Percentiles rank a stretch among this genome's conserved stretches.
phyloP scores from a whole-genome alignment of 2,113 vertebrate species.

The Protobothrops flavoviridis region DNA sequence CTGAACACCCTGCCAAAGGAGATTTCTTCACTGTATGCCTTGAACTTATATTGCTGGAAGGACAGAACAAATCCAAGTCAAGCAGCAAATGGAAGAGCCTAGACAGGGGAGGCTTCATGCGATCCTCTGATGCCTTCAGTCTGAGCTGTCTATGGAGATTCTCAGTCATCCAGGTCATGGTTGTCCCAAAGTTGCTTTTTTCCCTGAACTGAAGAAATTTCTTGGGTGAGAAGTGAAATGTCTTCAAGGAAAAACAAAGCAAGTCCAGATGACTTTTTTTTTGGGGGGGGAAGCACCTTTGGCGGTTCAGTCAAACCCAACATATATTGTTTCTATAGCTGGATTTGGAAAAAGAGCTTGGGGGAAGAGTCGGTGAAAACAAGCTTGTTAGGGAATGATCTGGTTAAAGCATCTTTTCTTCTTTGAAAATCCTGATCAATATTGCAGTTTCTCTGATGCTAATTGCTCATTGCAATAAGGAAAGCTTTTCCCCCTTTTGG shows the following conservation, averaged over 20 bases:
- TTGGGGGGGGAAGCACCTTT: not conserved
- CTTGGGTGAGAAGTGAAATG: not conserved
- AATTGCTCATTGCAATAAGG: not conserved
- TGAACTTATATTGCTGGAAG: not conserved
- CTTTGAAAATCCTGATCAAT: not conserved
- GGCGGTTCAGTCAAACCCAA: not conserved
- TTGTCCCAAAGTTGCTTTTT: not conserved
- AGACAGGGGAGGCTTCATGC: not conserved
- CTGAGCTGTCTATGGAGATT: not conserved
- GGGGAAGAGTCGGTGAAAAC: not conserved
- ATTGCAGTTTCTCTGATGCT: not conserved
- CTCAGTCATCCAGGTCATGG: not conserved
- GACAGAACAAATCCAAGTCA: not conserved
- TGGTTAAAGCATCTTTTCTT: not conserved
- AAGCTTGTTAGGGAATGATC: not conserved
- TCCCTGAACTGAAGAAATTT: not conserved
- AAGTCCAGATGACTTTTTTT: not conserved
- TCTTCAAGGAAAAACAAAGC: not conserved
- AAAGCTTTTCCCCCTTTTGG: not conserved
- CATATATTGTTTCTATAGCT: not conserved
- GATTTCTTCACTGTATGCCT: not conserved
- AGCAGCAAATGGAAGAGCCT: not conserved
- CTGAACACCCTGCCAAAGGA: not conserved
- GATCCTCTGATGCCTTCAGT: not conserved
- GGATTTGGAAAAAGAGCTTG: not conserved